Percentiles rank a stretch among this genome's conserved stretches.
These are phyloP conservation scores for Ophion obscuratus DNA, from an alignment of 2,888 invertebrate species.

Conservation along the genomic window DNA sequence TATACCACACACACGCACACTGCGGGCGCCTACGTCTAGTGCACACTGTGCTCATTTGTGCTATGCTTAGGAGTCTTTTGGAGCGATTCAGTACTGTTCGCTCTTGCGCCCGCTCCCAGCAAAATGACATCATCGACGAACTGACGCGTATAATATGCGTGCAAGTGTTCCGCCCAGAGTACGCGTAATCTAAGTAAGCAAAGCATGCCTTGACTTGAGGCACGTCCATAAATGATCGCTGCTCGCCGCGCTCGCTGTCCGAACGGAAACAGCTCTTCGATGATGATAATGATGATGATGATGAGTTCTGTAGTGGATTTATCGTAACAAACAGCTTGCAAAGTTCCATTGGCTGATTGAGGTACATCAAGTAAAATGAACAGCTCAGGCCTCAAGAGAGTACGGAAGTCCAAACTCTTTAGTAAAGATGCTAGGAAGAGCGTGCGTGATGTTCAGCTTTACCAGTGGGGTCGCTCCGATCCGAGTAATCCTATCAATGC, in stretches of 20 bases:
- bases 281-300: conserved; percentile 3
- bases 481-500: not conserved
- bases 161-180: conserved; percentile 21
- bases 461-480: not conserved
- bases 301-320: conserved; percentile 18
- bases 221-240: conserved; percentile 55
- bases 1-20: conserved; percentile 2
- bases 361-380: too few species aligned
- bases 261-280: conserved; percentile 60
- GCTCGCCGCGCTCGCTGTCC: conserved; percentile 42
- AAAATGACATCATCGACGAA: conserved; percentile 60
- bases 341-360: too few species aligned
- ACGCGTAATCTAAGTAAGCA: conserved; percentile 59
- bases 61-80: not conserved
- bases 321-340: conserved; percentile 7
- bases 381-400: too few species aligned
- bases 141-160: conserved; percentile 11
- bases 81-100: not conserved
- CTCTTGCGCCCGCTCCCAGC: conserved; percentile 20
- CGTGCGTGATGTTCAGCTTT: not conserved
- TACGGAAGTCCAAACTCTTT: not conserved
- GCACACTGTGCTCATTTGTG: conserved; percentile 8
- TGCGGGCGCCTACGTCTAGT: conserved; percentile 22
- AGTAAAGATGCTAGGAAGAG: not conserved
- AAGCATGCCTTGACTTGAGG: conserved; percentile 36